Evolutionary conservation across 2,113 vertebrate genomes (phyloP), one percentile per base, ranked within the genome.

Genomic region (Callipepla californica): DNA sequence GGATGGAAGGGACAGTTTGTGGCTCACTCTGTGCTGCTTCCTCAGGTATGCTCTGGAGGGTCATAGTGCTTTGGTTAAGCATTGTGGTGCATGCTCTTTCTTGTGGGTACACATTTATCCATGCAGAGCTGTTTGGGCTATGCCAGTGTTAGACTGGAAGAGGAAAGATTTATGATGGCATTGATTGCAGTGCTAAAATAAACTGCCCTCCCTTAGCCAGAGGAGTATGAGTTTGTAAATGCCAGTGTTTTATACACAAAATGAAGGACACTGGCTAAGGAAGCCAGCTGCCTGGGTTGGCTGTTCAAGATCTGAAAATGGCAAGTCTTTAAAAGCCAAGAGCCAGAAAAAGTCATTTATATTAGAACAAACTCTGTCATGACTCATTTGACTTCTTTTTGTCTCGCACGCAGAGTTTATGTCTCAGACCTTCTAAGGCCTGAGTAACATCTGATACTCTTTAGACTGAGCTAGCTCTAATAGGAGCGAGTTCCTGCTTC

Each of bases 331-430:
- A 68, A 95, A 96, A 97, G 91, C 83, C 90, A 87, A 93, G 80
- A 96, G 95, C 75, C 96, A 96, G 92, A 94, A 97, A 92, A 94
- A 97, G 95, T 97, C 75, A 97, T 96, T 97, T 96, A 83, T 89
- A 92, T 94, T 96, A 95, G 95, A 97, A 94, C 95, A 97, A 98
- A 97, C 81, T 96, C 92, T 96, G 96, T 96, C 96, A 96, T 97
- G 97, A 98, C 96, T 97, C 97, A 97, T 97, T 97, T 97, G 97
- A 97, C 97, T 97, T 96, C 90, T 97, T 97, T 96, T 97, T 97
- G 93, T 95, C 89, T 94, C 74, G 79, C 85, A 96, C 73, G 70
- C 96, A 95, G 58, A 96, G 96, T 97, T 98, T 97, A 97, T 96
- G 88, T 97, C 95, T 97, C 95, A 87, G 91, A 82, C 73, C 77